Evolutionary conservation across 2,888 invertebrate genomes (phyloP), one percentile per base, ranked within the genome.

Genomic region (Drosophila melanosoma): DNA sequence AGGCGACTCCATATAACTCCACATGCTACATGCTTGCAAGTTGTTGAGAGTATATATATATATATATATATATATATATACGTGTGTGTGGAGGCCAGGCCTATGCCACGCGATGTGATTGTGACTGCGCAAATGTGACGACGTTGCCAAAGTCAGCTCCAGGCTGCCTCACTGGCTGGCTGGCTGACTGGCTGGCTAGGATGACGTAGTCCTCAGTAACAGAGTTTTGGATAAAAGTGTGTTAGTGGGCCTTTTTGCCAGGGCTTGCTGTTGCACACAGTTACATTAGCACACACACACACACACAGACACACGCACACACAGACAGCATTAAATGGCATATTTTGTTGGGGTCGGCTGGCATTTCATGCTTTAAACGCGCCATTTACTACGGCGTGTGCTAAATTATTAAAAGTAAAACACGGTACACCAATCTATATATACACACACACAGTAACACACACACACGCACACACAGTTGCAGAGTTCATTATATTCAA

Each of bases 121-220:
- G 89, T 85, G 78, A 89, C 77, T 85, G 85, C 89, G 85, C 89
- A 85, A 85, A 85, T 85, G 85, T 87, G 87, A 75, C 87, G 84
- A 85, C 79, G 74, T 62, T 71, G 76, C 59, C 81, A 74, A 77
- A 75, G 75, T 54, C 79, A 75, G 79, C 51, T 77, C 77, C 84
- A 69, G 67, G 64, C 66, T 52, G 48, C 42, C 51, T 40, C 60
- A 52, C 68, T 57, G 70, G 45, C 63, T 67, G 59, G 23, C 63
- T 63, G 61, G 10, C 56, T 73, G 48, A 26, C 61, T 69, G 61
- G 40, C 74, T 81, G 74, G 74, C 85, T 81, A 86, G 85, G 88
- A 86, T 86, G 85, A 86, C 85, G 85, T 86, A 86, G 85, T 89
- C 85, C 90, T 85, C 69, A 64, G 69, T 71, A 78, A 77, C 80